These are phyloP conservation scores for Zaprionus taronus DNA, from an alignment of 1,140 invertebrate species.

Conservation along the genomic window DNA sequence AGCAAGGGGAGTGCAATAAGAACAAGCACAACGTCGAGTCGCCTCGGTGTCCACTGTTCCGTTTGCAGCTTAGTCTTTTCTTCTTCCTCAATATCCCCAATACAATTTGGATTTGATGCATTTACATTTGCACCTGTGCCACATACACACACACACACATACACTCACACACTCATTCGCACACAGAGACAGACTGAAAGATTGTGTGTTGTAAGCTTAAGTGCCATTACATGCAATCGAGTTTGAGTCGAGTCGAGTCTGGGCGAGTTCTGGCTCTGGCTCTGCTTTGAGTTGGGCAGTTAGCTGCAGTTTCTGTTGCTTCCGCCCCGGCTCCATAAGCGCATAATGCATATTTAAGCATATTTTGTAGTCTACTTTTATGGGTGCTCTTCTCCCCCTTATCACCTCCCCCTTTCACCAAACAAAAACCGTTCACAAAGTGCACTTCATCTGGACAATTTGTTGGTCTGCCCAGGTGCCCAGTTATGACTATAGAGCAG, in stretches of 20 bases:
- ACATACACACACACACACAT: constrained; percentile 34
- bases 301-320: constrained; percentile 24
- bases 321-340: constrained; percentile 58
- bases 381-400: constrained; percentile 28
- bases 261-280: background rate
- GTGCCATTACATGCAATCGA: constrained; percentile 81
- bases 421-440: constrained; percentile 42
- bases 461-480: constrained; percentile 40
- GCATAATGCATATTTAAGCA: constrained; percentile 82
- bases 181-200: constrained; percentile 19
- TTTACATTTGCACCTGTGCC: constrained; percentile 78
- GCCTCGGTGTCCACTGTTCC: constrained; percentile 9
- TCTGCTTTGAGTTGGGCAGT: constrained; percentile 23
- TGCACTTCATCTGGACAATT: constrained; percentile 77
- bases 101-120: constrained; percentile 77
- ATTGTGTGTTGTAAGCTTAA: constrained; percentile 74
- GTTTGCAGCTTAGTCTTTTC: constrained; percentile 19
- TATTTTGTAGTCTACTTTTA: constrained; percentile 79
- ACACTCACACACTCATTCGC: constrained; percentile 13
- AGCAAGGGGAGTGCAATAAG: background rate
- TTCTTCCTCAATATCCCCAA: constrained; percentile 56
- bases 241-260: constrained; percentile 58
- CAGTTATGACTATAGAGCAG: constrained; percentile 3
- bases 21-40: constrained; percentile 10
- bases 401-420: background rate